phyloP scores from a whole-genome alignment of 2,797 vertebrate species.

The Heteromormyrus szaboi region DNA sequence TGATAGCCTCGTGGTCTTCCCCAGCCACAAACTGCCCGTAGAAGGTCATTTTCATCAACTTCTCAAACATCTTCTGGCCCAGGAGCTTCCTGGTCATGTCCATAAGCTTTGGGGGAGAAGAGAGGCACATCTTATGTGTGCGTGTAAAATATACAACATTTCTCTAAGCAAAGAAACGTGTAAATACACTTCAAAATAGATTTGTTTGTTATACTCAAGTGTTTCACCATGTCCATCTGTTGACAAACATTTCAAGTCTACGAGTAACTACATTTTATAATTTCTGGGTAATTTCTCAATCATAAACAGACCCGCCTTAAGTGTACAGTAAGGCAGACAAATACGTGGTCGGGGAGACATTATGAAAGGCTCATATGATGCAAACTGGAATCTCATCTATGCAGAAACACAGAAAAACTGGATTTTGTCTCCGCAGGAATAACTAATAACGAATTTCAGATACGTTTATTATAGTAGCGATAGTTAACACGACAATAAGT shows the following conservation, averaged over 20 bases:
- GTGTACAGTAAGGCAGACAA: neutral
- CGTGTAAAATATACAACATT: neutral
- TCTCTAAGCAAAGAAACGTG: neutral
- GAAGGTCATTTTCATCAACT: slow-evolving; percentile 91
- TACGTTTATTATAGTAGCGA: neutral
- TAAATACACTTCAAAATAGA: neutral
- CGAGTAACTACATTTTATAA: neutral
- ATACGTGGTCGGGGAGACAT: neutral
- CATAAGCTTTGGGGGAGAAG: slow-evolving; percentile 64
- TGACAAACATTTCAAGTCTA: neutral
- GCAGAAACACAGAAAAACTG: neutral
- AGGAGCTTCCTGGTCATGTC: slow-evolving; percentile 66
- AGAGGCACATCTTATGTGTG: neutral
- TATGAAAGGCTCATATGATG: neutral
- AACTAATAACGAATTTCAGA: neutral
- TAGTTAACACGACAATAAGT: neutral
- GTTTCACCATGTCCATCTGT: neutral
- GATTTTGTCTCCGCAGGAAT: neutral
- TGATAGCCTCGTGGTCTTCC: slow-evolving; percentile 84
- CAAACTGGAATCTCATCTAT: neutral
- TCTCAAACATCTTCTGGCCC: slow-evolving; percentile 73
- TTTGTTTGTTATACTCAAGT: neutral
- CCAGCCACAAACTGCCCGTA: slow-evolving; percentile 95
- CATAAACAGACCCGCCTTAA: neutral
- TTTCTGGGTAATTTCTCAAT: neutral